These are phyloP conservation scores for Cheilosia soror DNA, from an alignment of 2,888 invertebrate genomes.

Conservation along the genomic window DNA sequence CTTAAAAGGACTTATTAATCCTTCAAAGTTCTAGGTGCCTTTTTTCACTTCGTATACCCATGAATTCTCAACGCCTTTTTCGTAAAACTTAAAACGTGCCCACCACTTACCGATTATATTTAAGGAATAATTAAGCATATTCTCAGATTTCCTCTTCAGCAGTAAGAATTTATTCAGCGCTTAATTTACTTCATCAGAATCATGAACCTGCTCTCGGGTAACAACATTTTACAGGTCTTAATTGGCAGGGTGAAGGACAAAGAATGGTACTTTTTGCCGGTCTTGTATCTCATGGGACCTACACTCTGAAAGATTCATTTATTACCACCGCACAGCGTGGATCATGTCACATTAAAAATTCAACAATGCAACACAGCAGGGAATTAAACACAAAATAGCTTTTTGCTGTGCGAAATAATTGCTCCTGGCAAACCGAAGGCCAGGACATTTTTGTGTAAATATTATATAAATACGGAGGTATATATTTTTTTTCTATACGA, in stretches of 20 bases:
- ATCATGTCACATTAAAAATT: conserved; percentile 66
- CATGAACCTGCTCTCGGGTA: conserved; percentile 7
- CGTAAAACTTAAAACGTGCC: not conserved
- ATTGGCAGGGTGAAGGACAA: conserved; percentile 49
- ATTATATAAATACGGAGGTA: conserved; percentile 27
- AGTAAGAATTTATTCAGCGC: not conserved
- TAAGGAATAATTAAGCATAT: not conserved
- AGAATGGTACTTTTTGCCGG: not conserved
- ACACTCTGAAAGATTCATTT: conserved; percentile 48
- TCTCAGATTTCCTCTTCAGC: not conserved
- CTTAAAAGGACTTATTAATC: too few species aligned
- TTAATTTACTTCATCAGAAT: conserved; percentile 10
- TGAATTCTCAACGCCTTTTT: too few species aligned
- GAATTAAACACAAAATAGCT: conserved; percentile 73
- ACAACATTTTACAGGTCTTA: conserved; percentile 36
- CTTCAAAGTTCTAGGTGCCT: too few species aligned
- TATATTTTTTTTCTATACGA: not conserved
- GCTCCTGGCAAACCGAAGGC: conserved; percentile 54
- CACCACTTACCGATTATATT: not conserved
- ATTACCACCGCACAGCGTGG: conserved; percentile 17
- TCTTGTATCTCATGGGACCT: not conserved
- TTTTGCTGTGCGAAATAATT: conserved; percentile 67
- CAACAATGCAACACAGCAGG: conserved; percentile 67
- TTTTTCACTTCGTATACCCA: too few species aligned
- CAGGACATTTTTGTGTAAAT: conserved; percentile 65